Evolutionary conservation across 2,113 vertebrate genomes (phyloP), one percentile per base, ranked within the genome.

Genomic region (Thalassoma bifasciatum): DNA sequence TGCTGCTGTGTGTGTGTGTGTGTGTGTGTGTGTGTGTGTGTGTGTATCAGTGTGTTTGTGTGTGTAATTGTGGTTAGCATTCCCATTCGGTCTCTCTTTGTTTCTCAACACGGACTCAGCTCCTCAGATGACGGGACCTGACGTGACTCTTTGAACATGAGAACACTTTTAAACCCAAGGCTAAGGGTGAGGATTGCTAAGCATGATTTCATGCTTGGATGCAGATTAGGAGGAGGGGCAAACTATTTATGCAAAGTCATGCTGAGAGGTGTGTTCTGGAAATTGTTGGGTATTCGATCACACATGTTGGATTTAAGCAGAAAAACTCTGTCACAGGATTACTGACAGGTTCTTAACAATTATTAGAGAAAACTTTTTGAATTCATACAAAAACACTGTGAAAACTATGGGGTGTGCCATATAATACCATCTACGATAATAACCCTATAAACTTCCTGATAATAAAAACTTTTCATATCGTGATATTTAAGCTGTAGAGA

Each of bases 101-200:
- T 87, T 89, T 85, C 67, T 75, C 70, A 77, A 88, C 83, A 79
- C 70, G 72, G 80, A 74, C 81, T 89, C 75, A 79, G 66, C 75
- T 50, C 66, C 23, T 5, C 64, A 74, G 72, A 73, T 77, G 71
- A 71, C 62, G 62, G 74, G 26, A 40, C 58, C 61, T 81, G 75
- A 79, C 57, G 26, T 65, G 81, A 88, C 74, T 84, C 84, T 87
- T 79, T 80, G 83, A 86, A 89, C 80, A 84, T 61, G 54, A 85
- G 74, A 81, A 66, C 34, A 7, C 46, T 52, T 64, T 49, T 17
- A 69, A 46, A 80, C 53, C 36, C 47, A 21, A 4, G 75, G 60
- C 72, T 69, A 47, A 77, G 75, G 57, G 44, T 19, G 36, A 63
- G 56, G 63, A 56, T 9, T 66, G 74, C 74, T 79, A 22, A 71